Conservation (phyloP, 2,797 vertebrate species). For the Tragopan temminckii region DNA sequence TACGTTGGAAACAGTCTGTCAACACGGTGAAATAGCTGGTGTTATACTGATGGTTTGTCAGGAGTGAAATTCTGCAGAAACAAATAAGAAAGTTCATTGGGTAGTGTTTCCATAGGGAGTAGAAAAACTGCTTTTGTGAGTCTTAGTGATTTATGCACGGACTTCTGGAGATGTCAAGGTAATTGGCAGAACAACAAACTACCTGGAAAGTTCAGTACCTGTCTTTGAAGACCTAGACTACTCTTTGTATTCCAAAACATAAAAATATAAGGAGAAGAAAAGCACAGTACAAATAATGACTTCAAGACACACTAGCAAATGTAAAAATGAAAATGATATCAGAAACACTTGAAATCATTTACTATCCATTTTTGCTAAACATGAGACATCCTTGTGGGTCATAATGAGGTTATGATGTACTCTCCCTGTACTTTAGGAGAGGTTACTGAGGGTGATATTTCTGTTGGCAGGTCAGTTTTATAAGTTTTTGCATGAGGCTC, state of each 20-base stretch:
- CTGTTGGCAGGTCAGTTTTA: neutral
- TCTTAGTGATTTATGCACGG: neutral
- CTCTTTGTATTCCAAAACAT: neutral
- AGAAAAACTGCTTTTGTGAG: neutral
- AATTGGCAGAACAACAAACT: neutral
- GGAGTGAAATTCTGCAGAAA: neutral
- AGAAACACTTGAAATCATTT: neutral
- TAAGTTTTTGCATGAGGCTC: neutral
- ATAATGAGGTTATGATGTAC: neutral
- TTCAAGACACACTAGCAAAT: rapidly evolving
- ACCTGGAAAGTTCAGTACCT: neutral
- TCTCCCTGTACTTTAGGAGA: neutral
- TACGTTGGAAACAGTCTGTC: neutral
- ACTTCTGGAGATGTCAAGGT: neutral
- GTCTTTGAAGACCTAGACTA: neutral
- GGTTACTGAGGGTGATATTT: neutral
- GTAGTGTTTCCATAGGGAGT: neutral
- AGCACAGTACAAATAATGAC: neutral
- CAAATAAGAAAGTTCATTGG: neutral
- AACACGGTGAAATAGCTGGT: neutral
- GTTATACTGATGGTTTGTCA: neutral
- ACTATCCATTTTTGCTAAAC: neutral
- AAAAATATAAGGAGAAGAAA: neutral
- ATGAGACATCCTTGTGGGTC: neutral
- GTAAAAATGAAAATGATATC: neutral